These are phyloP conservation scores for Aphaenogaster floridana DNA, from an alignment of 1,140 invertebrate species.

Conservation along the genomic window DNA sequence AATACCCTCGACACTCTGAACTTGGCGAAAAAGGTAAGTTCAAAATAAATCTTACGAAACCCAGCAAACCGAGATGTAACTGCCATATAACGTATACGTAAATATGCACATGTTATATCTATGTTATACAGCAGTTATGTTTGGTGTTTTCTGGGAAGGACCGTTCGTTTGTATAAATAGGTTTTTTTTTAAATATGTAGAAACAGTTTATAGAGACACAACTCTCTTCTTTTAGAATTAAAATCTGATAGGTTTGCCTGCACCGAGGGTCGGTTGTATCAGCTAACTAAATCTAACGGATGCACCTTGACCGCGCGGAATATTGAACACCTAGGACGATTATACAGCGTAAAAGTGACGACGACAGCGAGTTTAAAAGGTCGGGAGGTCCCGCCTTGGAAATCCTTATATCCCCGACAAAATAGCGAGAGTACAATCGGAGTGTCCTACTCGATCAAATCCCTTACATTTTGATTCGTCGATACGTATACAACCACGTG, in stretches of 20 bases:
- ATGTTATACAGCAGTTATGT: too few species aligned
- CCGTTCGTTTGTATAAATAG: neutral
- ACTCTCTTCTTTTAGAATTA: neutral
- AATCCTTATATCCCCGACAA: neutral
- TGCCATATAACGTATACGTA: too few species aligned
- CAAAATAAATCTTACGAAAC: neutral
- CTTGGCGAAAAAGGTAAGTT: neutral
- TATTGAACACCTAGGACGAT: constrained; percentile 42
- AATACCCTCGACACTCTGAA: neutral
- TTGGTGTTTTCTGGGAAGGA: too few species aligned
- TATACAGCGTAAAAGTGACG: constrained; percentile 23
- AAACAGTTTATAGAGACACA: neutral
- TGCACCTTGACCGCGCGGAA: constrained; percentile 24
- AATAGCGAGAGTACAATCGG: neutral
- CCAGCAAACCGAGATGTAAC: too few species aligned
- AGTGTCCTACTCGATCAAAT: neutral
- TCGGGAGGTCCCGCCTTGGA: neutral
- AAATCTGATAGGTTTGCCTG: neutral
- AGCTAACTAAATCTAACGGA: constrained; percentile 29
- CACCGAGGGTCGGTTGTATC: constrained; percentile 2
- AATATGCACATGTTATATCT: too few species aligned
- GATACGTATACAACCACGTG: constrained; percentile 17
- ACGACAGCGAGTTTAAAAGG: constrained; percentile 12
- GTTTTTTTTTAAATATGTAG: neutral
- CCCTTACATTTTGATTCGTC: constrained; percentile 6